Evolutionary conservation across 2,888 invertebrate species (phyloP).

Genomic region (Dynastes hyllus): DNA sequence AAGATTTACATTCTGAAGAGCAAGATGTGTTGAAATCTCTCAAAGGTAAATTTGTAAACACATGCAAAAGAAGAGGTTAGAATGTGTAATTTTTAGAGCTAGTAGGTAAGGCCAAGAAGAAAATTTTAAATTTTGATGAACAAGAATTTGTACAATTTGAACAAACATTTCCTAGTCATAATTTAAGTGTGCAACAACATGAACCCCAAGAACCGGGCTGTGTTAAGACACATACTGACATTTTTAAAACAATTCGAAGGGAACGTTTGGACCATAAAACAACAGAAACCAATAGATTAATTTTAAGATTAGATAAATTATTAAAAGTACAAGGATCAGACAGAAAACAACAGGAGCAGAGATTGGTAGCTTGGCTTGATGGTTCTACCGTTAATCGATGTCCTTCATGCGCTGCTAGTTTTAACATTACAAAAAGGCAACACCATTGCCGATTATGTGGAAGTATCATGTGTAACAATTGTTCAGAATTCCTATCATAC

Average conservation of each 20-base stretch:
- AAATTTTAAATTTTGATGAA: conserved; percentile 85
- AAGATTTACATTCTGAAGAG: conserved; percentile 90
- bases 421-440: conserved; percentile 90
- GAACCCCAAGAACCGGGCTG: conserved; percentile 79
- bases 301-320: conserved; percentile 94
- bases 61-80: conserved; percentile 21
- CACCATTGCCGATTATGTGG: conserved; percentile 98
- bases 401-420: conserved; percentile 91
- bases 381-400: conserved; percentile 93
- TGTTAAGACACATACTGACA: conserved; percentile 80
- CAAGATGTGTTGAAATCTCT: conserved; percentile 87
- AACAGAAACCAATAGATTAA: conserved; percentile 95
- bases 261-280: conserved; percentile 89
- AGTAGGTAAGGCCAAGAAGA: conserved; percentile 93
- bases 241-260: conserved; percentile 81
- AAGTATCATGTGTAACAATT: conserved; percentile 92
- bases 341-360: conserved; percentile 83
- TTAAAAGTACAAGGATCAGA: conserved; percentile 82
- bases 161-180: conserved; percentile 63
- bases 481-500: conserved; percentile 89
- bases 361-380: conserved; percentile 93
- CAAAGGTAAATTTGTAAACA: conserved; percentile 74
- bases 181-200: conserved; percentile 10
- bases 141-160: conserved; percentile 77
- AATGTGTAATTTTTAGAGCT: conserved; percentile 71